phyloP scores from a whole-genome alignment of 2,888 invertebrate species.

The Clitarchus hookeri region DNA sequence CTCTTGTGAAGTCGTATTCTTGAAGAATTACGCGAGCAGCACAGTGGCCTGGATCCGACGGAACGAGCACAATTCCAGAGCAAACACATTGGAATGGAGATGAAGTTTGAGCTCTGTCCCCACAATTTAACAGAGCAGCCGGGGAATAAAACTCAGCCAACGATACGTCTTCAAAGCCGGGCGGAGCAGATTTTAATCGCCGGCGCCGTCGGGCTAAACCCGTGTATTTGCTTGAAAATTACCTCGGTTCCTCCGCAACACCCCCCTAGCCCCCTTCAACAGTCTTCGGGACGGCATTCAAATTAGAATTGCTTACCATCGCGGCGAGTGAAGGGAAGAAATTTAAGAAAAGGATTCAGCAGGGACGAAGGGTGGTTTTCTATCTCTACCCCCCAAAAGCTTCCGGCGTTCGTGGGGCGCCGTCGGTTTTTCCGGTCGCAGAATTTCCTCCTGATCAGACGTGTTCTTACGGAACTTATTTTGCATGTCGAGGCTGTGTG shows the following conservation, averaged over 20 bases:
- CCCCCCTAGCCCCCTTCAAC: too few species aligned
- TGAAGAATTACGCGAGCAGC: too few species aligned
- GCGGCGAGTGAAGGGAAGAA: background rate
- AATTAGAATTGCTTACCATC: constrained; percentile 4
- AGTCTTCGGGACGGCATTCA: background rate
- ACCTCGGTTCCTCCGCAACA: background rate
- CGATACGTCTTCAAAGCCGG: background rate
- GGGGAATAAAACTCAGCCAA: background rate
- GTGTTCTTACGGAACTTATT: constrained; percentile 34
- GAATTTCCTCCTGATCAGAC: constrained; percentile 32
- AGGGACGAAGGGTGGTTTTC: background rate
- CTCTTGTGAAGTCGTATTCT: too few species aligned
- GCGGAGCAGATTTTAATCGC: background rate
- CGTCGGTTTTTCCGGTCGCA: constrained; percentile 15
- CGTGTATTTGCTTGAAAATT: background rate
- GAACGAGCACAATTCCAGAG: too few species aligned
- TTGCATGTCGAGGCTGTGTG: constrained; percentile 29
- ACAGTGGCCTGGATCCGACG: too few species aligned
- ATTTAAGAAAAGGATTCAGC: background rate
- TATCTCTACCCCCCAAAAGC: background rate
- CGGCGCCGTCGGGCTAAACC: background rate
- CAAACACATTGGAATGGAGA: too few species aligned
- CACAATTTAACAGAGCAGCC: too few species aligned
- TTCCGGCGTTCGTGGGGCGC: background rate
- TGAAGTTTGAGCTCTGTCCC: too few species aligned